phyloP scores from a whole-genome alignment of 92 coral and sea anemone species.

The Pocillopora meandrina region DNA sequence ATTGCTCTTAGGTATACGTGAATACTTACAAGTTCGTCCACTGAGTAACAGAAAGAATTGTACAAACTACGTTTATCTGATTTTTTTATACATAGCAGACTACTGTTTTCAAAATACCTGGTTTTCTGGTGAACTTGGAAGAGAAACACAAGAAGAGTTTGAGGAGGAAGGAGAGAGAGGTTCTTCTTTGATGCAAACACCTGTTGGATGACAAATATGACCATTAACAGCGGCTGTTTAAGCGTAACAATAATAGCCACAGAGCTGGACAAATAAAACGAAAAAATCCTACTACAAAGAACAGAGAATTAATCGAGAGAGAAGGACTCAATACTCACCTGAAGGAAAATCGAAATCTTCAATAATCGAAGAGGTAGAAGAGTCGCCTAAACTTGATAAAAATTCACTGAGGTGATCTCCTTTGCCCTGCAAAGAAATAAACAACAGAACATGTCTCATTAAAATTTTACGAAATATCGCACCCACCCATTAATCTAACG shows the following conservation, averaged over 20 bases:
- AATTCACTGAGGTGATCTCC: conserved; percentile 79
- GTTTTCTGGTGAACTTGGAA: conserved; percentile 96
- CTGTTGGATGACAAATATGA: conserved; percentile 44
- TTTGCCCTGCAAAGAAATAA: conserved; percentile 53
- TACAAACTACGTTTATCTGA: no score
- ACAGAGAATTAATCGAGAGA: background rate
- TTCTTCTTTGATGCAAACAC: conserved; percentile 79
- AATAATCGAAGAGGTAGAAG: conserved; percentile 50
- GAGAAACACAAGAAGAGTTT: conserved; percentile 71
- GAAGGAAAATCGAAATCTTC: conserved; percentile 47
- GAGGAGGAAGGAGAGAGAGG: conserved; percentile 87
- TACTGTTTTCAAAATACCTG: conserved; percentile 62
- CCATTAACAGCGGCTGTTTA: conserved; percentile 18
- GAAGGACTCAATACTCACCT: background rate
- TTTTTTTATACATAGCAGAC: background rate
- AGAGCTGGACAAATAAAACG: conserved; percentile 18
- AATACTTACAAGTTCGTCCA: no score
- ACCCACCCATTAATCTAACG: background rate
- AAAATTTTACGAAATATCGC: conserved; percentile 36
- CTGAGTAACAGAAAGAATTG: no score
- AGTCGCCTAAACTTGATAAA: conserved; percentile 78
- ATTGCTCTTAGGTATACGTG: no score
- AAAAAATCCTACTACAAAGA: background rate
- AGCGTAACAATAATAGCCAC: background rate
- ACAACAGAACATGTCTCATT: conserved; percentile 46